Evolutionary conservation across 2,113 vertebrate species (phyloP), one percentile per base, ranked within the genome.

Genomic region (Gopherus evgoodei): DNA sequence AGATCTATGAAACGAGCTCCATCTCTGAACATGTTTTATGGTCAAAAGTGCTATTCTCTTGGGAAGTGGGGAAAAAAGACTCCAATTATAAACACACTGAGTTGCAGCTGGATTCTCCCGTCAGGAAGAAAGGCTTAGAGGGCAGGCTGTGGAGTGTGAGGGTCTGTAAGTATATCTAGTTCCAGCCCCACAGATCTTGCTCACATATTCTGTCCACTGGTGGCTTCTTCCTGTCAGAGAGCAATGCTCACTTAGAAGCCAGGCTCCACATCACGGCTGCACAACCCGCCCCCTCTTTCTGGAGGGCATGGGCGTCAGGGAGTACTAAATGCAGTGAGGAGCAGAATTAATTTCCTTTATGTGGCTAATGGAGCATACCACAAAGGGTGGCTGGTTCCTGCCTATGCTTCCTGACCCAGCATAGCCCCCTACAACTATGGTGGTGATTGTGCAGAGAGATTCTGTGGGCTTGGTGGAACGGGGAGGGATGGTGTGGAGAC

Each of bases 141-240:
- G 56, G 31, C 50, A 2, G 5, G 35, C 1, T 2, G 0, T 2
- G 11, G 24, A 0, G 31, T 83, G 0, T 3, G 16, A 22, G 21
- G 62, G 7, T 65, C 17, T 22, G 14, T 0, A 4, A 6, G 3
- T 35, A 65, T 35, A 65, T 25, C 1, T 3, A 4, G 3, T 16
- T 90, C 14, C 3, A 6, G 1, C 1, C 6, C 42, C 0, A 0
- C 1, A 14, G 50, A 1, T 59, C 86, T 84, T 88, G 50, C 3
- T 86, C 1, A 8, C 3, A 0, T 0, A 0, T 16, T 88, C 91
- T 19, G 19, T 5, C 3, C 0, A 0, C 4, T 0, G 0, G 24
- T 0, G 17, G 42, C 50, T 14, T 0, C 49, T 27, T 14, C 79
- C 14, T 0, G 1, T 1, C 2, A 29, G 7, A 17, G 11, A 35